Evolutionary conservation across 2,113 vertebrate species (phyloP).

Genomic region (Lasiurus cinereus): DNA sequence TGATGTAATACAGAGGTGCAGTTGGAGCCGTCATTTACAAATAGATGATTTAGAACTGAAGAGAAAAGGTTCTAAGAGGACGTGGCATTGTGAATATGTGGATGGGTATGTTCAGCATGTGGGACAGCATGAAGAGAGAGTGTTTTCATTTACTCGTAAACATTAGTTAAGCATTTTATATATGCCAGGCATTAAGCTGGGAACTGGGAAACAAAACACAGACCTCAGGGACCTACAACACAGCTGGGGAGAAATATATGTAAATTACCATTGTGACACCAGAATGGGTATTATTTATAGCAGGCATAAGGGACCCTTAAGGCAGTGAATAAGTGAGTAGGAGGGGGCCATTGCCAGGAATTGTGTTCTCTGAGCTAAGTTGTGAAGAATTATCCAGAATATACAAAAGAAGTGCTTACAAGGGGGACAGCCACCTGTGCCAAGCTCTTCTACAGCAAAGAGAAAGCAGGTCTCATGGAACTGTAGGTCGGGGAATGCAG

Average conservation of each 20-base stretch:
- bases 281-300: neutral
- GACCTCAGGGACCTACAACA: neutral
- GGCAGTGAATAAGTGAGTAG: neutral
- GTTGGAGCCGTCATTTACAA: neutral
- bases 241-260: neutral
- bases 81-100: neutral
- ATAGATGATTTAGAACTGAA: neutral
- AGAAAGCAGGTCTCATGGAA: rapidly evolving
- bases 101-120: rapidly evolving
- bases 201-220: neutral
- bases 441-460: neutral
- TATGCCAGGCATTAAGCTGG: neutral
- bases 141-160: neutral
- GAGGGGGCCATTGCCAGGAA: neutral
- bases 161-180: neutral
- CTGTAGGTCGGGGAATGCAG: rapidly evolving
- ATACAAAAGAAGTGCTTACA: neutral
- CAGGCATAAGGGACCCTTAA: neutral
- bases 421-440: neutral
- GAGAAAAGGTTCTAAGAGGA: neutral
- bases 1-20: neutral
- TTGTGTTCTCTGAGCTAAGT: neutral
- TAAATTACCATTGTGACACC: neutral
- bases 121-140: neutral
- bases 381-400: neutral